Conservation (phyloP, 2,797 vertebrate species). For the Sebastes iracundus region DNA sequence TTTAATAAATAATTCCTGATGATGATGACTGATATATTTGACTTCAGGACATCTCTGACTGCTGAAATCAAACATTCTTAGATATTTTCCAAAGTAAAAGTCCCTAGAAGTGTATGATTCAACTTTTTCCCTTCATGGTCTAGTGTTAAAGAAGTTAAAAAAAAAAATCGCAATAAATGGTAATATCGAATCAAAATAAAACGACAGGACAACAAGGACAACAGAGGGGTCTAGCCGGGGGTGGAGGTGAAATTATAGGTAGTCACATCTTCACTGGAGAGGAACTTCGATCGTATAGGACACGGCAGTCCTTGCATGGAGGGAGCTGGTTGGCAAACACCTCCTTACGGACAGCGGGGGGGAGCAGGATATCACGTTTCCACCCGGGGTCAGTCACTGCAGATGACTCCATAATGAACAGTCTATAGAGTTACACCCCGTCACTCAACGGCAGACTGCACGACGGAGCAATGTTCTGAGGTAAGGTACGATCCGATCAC, state of each 20-base stretch:
- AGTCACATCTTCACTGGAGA: too few relatives aligned
- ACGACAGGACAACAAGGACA: too few relatives aligned
- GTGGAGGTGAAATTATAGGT: not conserved
- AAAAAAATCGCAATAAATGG: too few relatives aligned
- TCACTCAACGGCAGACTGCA: not conserved
- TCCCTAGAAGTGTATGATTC: too few relatives aligned
- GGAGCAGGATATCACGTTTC: not conserved
- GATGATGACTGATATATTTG: too few relatives aligned
- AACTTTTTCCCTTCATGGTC: too few relatives aligned
- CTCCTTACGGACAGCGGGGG: not conserved
- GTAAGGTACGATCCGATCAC: not conserved
- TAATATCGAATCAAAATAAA: too few relatives aligned
- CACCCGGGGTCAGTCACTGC: not conserved
- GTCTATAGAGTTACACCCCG: not conserved
- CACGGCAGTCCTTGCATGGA: not conserved
- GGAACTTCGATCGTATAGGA: not conserved
- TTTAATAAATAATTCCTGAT: too few relatives aligned
- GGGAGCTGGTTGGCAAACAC: not conserved
- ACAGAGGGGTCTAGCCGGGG: not conserved
- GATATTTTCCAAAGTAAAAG: too few relatives aligned
- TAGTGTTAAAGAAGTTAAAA: too few relatives aligned
- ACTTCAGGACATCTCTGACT: too few relatives aligned
- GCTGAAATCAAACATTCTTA: too few relatives aligned
- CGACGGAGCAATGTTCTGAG: not conserved
- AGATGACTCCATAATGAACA: not conserved